phyloP scores from a whole-genome alignment of 2,888 invertebrate species.

The Polylopha cassiicola region DNA sequence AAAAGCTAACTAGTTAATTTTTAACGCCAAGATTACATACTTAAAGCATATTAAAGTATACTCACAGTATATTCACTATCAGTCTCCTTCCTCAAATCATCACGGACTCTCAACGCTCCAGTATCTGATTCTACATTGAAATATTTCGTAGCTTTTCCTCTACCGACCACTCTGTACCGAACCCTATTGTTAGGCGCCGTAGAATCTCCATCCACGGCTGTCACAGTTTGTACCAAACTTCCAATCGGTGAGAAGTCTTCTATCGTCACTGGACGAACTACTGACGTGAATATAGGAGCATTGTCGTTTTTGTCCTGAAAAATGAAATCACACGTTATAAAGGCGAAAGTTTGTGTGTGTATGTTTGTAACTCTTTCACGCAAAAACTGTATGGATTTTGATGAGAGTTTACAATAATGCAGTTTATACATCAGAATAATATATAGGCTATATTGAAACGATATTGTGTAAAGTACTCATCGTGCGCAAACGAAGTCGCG shows the following conservation, averaged over 20 bases:
- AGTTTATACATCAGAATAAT: too few species aligned
- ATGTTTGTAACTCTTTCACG: too few species aligned
- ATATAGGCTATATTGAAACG: too few species aligned
- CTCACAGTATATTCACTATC: conserved; percentile 92
- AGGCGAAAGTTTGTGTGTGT: too few species aligned
- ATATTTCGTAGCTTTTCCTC: conserved; percentile 88
- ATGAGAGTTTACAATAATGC: too few species aligned
- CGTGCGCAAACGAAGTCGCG: too few species aligned
- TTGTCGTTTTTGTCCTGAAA: conserved; percentile 91
- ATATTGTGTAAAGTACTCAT: too few species aligned
- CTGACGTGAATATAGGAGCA: conserved; percentile 89
- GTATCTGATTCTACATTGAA: conserved; percentile 92
- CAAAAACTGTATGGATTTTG: too few species aligned
- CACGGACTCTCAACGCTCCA: conserved; percentile 87
- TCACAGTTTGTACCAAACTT: conserved; percentile 85
- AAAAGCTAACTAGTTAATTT: too few species aligned
- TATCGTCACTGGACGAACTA: conserved; percentile 88
- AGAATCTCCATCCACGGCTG: conserved; percentile 90
- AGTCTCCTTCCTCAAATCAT: conserved; percentile 89
- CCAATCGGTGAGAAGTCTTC: conserved; percentile 91
- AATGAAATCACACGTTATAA: too few species aligned
- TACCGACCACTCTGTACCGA: conserved; percentile 87
- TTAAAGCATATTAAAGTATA: conserved; percentile 13
- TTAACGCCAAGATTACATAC: conserved; percentile 3
- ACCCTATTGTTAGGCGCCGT: conserved; percentile 89